These are phyloP conservation scores for Acanthosepion pharaonis DNA, from an alignment of 2,888 invertebrate species.

Conservation along the genomic window DNA sequence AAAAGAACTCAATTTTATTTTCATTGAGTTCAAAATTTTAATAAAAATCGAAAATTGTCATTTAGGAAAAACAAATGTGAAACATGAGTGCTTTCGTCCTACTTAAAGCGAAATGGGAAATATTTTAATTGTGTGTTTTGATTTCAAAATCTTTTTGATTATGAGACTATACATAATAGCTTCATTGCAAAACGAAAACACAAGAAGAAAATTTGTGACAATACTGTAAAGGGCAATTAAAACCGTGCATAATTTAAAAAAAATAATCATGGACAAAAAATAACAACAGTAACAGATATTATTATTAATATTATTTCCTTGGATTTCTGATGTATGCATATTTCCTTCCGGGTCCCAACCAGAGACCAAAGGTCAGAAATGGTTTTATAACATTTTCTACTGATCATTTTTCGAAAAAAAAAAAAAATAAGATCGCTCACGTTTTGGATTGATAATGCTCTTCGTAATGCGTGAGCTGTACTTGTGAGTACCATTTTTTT, in stretches of 20 bases:
- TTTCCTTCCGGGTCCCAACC: too few species aligned
- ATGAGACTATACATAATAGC: neutral
- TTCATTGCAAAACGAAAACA: neutral
- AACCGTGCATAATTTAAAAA: neutral
- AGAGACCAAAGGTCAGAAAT: too few species aligned
- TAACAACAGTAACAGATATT: neutral
- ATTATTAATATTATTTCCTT: neutral
- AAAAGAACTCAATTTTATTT: neutral
- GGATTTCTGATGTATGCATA: neutral
- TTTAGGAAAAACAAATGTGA: constrained; percentile 5
- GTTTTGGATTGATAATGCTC: too few species aligned
- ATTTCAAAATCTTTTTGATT: neutral
- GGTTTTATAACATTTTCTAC: too few species aligned
- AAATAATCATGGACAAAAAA: neutral
- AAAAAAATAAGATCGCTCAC: too few species aligned
- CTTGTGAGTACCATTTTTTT: too few species aligned
- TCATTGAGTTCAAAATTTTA: constrained; percentile 20
- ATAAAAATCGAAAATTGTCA: constrained; percentile 9
- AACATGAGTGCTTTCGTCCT: neutral
- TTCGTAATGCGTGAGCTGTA: too few species aligned
- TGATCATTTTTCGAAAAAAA: too few species aligned
- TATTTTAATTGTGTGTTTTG: neutral
- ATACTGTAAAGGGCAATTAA: neutral
- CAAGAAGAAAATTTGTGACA: neutral
- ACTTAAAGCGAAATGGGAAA: constrained; percentile 1